Base-by-base conservation (phyloP, 2,797 vertebrate genomes). In the Notolabrus celidotus region DNA sequence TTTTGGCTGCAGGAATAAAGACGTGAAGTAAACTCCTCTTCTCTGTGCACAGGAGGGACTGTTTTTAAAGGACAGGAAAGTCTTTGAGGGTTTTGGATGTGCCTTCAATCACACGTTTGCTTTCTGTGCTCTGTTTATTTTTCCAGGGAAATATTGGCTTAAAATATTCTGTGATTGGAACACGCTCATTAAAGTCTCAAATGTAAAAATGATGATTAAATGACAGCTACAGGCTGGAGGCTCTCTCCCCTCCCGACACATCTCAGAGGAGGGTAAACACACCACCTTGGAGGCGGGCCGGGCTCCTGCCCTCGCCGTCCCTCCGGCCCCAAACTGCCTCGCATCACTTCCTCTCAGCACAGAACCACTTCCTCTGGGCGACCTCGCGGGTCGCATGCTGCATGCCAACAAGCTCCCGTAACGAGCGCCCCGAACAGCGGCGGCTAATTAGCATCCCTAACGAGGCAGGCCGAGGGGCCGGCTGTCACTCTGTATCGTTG, bases 301-400 rank as follows among this genome's bases (percentile, higher is more conserved):
- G 19, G 14, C 71, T 25, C 5, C 70, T 60, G 43, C 22, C 63
- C 71, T 43, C 53, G n/a, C n/a, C n/a, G n/a, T n/a, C n/a, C n/a
- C n/a, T n/a, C n/a, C n/a, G n/a, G n/a, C n/a, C n/a, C n/a, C n/a
- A n/a, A n/a, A n/a, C 0, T 3, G 46, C 34, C 49, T 42, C 1
- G 33, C 10, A 36, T 80, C 53, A 61, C 71, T 65, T 71, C 67
- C 67, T 69, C 33, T 46, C 55, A 41, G 58, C 59, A 0, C 46
- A n/a, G 11, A 29, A 17, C 50, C 2, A 23, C 55, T 71, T 71
- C 71, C 58, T 67, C 43, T 38, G 38, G 2, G 10, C 56, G 61
- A 84, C 84, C 79, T 83, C 45, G 7, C 0, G 4, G 77, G 83
- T 80, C 79, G 70, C 62, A 50, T 52, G 60, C 68, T 17, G 29